phyloP scores from a whole-genome alignment of 2,797 vertebrate genomes.

The Ctenochaetus hawaiiensis region DNA sequence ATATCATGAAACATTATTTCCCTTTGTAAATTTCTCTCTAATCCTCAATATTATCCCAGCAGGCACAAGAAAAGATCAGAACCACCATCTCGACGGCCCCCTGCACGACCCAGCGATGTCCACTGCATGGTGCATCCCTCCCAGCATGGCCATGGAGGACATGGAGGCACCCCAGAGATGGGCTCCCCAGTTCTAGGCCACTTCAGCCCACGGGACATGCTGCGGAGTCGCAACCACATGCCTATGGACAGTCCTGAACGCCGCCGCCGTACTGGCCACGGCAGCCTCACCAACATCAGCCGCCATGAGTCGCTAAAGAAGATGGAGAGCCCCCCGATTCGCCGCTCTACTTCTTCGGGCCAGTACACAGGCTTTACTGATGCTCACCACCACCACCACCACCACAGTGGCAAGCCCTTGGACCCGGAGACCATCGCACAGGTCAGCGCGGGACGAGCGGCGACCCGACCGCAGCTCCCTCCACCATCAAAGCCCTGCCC shows the following conservation, averaged over 20 bases:
- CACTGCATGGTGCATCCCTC: slow-evolving; percentile 92
- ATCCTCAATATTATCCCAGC: slow-evolving; percentile 31
- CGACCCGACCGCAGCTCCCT: slow-evolving; percentile 80
- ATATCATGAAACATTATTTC: neutral
- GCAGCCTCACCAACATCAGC: slow-evolving; percentile 95
- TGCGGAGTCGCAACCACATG: slow-evolving; percentile 89
- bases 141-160: slow-evolving; percentile 84
- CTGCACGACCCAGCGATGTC: slow-evolving; percentile 90
- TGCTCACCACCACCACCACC: slow-evolving; percentile 88
- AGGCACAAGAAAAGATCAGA: slow-evolving; percentile 95
- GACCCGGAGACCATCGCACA: slow-evolving; percentile 99
- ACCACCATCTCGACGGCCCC: slow-evolving; percentile 90
- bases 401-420: slow-evolving; percentile 91
- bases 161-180: slow-evolving; percentile 87
- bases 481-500: slow-evolving; percentile 85
- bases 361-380: slow-evolving; percentile 94
- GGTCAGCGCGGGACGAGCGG: slow-evolving; percentile 89
- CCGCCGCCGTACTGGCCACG: slow-evolving; percentile 90
- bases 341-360: slow-evolving; percentile 96
- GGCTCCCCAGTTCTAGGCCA: slow-evolving; percentile 91
- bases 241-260: slow-evolving; percentile 93
- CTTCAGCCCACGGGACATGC: slow-evolving; percentile 91
- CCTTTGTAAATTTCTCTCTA: neutral
- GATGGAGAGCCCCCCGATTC: slow-evolving; percentile 95
- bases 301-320: slow-evolving; percentile 96